Conservation (phyloP, 1,140 invertebrate genomes). For the Drosophila hydei region DNA sequence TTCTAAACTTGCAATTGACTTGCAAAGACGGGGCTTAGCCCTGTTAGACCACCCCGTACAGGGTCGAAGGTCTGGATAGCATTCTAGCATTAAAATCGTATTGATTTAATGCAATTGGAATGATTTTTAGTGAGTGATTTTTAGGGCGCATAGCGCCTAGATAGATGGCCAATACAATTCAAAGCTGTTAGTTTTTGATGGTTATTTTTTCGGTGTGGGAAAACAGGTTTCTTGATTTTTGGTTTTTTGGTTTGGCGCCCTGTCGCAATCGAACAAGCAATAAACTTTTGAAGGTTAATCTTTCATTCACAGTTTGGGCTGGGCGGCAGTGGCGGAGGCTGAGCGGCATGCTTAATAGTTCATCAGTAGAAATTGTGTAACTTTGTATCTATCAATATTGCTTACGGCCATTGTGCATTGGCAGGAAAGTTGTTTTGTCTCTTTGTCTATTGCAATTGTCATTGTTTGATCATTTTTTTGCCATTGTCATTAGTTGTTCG, state of each 20-base stretch:
- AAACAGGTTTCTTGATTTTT: conserved; percentile 36
- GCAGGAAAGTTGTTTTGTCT: not conserved
- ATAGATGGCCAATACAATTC: not conserved
- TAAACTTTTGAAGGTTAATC: conserved; percentile 66
- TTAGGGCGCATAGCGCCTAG: too few relatives aligned
- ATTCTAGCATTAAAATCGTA: not conserved
- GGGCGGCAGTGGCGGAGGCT: not conserved
- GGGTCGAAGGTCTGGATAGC: not conserved
- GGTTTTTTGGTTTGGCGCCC: conserved; percentile 26
- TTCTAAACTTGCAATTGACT: not conserved
- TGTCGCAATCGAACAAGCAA: conserved; percentile 53
- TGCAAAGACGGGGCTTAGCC: not conserved
- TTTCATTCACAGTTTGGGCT: conserved; percentile 43
- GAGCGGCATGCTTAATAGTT: conserved; percentile 40
- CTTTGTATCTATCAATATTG: conserved; percentile 5
- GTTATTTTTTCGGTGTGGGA: conserved; percentile 12
- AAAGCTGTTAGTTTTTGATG: not conserved
- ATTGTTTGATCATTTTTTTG: conserved; percentile 12
- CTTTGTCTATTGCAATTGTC: conserved; percentile 28
- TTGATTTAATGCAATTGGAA: conserved; percentile 6
- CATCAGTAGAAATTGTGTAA: conserved; percentile 45
- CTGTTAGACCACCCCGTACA: not conserved
- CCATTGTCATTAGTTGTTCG: conserved; percentile 36
- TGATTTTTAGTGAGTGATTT: not conserved
- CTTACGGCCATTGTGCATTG: conserved; percentile 9